A percentile compares a stretch with the other conserved stretches of the same genome.
These are phyloP conservation scores for Podarcis muralis DNA, from an alignment of 2,113 vertebrate species.

Conservation along the genomic window DNA sequence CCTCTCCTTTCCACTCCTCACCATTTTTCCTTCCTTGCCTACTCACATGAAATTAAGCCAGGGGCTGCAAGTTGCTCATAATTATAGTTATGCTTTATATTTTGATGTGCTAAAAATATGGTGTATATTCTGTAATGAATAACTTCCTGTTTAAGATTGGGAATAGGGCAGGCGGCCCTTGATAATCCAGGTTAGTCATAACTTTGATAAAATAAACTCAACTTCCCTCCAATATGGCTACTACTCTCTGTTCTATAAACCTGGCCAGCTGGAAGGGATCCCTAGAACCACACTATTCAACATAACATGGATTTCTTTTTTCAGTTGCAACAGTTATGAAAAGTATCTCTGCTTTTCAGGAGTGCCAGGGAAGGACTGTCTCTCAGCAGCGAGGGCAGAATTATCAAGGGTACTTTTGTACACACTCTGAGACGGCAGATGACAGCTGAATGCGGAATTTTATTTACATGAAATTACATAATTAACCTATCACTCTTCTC, in stretches of 20 bases:
- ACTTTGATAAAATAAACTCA: background rate
- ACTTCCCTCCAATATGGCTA: background rate
- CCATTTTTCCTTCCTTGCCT: too few relatives aligned
- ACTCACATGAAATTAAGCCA: too few relatives aligned
- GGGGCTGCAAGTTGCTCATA: too few relatives aligned
- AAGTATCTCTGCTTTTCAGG: background rate
- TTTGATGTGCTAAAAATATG: background rate
- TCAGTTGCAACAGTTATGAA: background rate
- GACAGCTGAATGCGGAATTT: background rate
- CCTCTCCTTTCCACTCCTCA: too few relatives aligned
- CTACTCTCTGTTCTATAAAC: background rate
- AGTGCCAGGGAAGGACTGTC: background rate
- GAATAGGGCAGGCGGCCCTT: background rate
- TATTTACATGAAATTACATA: background rate
- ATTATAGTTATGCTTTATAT: background rate
- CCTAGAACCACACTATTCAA: background rate
- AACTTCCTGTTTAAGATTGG: background rate
- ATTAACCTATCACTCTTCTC: background rate
- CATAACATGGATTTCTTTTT: background rate
- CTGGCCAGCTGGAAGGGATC: background rate
- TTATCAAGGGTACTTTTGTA: background rate
- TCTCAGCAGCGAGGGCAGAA: background rate
- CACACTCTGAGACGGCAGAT: background rate
- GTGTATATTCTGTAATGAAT: background rate
- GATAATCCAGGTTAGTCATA: background rate